These are phyloP conservation scores for human (Homo sapiens) DNA, from an alignment of 2,113 vertebrate species.

Conservation along the genomic window GRCh38 chr18:45171501-45172000, in stretches of 20 bases:
- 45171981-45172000: conserved; percentile 76
- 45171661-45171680: conserved; percentile 14
- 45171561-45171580: conserved; percentile 60
- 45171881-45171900: neutral
- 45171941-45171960: neutral
- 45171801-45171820: conserved; percentile 7
- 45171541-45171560: conserved; percentile 65
- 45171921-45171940: neutral
- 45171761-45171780: neutral
- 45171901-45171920: neutral
- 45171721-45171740: conserved; percentile 44
- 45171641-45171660: conserved; percentile 7
- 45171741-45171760: neutral
- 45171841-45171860: neutral
- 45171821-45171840: neutral
- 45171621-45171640: conserved; percentile 60
- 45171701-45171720: neutral
- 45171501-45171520: conserved; percentile 48
- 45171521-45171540: conserved; percentile 58
- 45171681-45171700: conserved; percentile 6
- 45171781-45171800: neutral
- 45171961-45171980: conserved; percentile 31
- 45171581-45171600: conserved; percentile 68
- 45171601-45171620: conserved; percentile 61
- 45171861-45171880: conserved; percentile 27